Conservation (phyloP, 2,797 vertebrate species). For the Ctenopoma multispine region DNA sequence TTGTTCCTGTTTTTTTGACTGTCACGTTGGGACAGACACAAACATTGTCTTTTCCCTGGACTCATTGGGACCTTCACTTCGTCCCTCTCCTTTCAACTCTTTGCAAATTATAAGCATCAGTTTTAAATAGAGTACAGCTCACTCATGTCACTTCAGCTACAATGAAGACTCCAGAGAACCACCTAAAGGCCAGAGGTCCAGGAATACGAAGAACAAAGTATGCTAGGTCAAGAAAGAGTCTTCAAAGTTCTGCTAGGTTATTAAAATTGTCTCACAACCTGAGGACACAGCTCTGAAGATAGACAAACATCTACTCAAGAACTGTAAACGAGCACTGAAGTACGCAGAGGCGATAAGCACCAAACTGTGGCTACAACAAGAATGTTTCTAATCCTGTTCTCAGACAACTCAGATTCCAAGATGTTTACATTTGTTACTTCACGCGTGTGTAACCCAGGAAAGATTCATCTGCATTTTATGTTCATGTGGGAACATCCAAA, state of each 20-base stretch:
- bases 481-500: constrained; percentile 7
- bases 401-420: constrained; percentile 13
- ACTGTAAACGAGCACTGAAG: constrained; percentile 35
- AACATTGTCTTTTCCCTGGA: constrained; percentile 40
- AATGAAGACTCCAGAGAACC: constrained; percentile 44
- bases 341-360: constrained; percentile 32
- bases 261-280: constrained; percentile 70
- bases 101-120: too few species aligned
- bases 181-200: constrained; percentile 53
- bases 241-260: constrained; percentile 74
- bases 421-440: constrained; percentile 3
- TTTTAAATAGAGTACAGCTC: constrained; percentile 13
- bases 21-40: constrained; percentile 55
- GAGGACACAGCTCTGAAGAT: constrained; percentile 55
- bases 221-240: constrained; percentile 49
- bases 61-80: constrained; percentile 43
- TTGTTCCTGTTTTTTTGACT: neutral
- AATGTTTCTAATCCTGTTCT: too few species aligned
- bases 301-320: constrained; percentile 54
- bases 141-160: constrained; percentile 26
- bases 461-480: constrained; percentile 3
- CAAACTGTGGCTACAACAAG: constrained; percentile 6
- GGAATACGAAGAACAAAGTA: constrained; percentile 61
- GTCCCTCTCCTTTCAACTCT: constrained; percentile 14
- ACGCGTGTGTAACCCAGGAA: constrained; percentile 11